Percentiles rank a stretch among this genome's conserved stretches.
phyloP scores from a whole-genome alignment of 2,797 vertebrate species.

The Enteromius paludinosus region DNA sequence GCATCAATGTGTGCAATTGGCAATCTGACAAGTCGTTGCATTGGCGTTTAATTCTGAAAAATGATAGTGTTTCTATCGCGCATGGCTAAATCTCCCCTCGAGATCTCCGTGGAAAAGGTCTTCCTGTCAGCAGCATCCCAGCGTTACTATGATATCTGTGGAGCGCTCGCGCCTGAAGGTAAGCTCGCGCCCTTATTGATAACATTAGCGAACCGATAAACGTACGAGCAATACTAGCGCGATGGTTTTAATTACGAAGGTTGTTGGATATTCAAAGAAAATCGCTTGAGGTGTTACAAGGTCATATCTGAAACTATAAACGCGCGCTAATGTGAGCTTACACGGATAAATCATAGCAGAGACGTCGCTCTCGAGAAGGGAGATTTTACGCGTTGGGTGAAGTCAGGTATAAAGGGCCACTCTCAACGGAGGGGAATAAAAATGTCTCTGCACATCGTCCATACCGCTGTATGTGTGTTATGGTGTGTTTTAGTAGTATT shows the following conservation, averaged over 20 bases:
- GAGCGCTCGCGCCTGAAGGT: conserved; percentile 60
- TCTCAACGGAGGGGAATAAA: neutral
- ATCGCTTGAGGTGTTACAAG: conserved; percentile 14
- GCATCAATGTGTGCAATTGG: neutral
- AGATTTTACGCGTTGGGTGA: conserved; percentile 1
- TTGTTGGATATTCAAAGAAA: neutral
- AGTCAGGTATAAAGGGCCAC: conserved; percentile 2
- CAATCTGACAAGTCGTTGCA: neutral
- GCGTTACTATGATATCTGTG: conserved; percentile 49
- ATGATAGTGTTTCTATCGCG: conserved; percentile 40
- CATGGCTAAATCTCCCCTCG: conserved; percentile 54
- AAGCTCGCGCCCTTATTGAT: conserved; percentile 36
- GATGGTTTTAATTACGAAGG: neutral
- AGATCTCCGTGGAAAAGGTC: conserved; percentile 51
- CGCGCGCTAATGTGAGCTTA: neutral
- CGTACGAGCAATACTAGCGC: neutral
- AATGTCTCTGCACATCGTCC: neutral
- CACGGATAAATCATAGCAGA: neutral
- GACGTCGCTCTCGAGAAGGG: neutral
- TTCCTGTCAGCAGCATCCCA: conserved; percentile 53
- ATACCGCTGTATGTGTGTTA: neutral
- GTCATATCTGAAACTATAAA: conserved; percentile 9
- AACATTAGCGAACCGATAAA: neutral
- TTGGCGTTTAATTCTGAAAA: conserved; percentile 6
- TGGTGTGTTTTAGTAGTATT: neutral